phyloP scores from a whole-genome alignment of 1,140 invertebrate genomes.

The Achroia grisella region DNA sequence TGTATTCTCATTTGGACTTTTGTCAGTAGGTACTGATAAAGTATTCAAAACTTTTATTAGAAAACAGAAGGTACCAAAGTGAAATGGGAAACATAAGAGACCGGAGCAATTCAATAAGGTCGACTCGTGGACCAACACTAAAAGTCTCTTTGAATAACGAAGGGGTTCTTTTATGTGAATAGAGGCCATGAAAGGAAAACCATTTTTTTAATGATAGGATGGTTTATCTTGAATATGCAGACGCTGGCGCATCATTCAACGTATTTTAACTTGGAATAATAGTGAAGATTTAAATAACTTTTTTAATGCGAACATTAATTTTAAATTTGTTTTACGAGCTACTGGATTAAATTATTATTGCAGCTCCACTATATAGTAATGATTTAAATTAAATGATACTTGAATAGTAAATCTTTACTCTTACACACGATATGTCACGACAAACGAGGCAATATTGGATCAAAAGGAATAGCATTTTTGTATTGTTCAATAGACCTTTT shows the following conservation, averaged over 20 bases:
- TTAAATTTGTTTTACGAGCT: neutral
- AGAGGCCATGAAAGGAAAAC: conserved; percentile 51
- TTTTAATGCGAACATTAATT: conserved; percentile 35
- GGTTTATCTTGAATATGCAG: conserved; percentile 56
- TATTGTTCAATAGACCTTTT: too few relatives aligned
- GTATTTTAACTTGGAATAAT: conserved; percentile 58
- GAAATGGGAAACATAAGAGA: conserved; percentile 9
- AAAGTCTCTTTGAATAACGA: conserved; percentile 61
- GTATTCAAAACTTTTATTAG: too few relatives aligned
- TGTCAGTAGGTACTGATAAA: too few relatives aligned
- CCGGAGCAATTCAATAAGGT: conserved; percentile 35
- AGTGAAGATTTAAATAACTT: conserved; percentile 4
- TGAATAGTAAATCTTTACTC: too few relatives aligned
- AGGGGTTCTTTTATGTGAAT: conserved; percentile 58
- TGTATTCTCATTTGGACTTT: too few relatives aligned
- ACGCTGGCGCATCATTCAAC: conserved; percentile 53
- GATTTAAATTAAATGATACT: too few relatives aligned
- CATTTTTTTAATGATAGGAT: conserved; percentile 57
- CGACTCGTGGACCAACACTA: conserved; percentile 34
- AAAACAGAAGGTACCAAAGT: too few relatives aligned
- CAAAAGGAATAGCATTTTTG: too few relatives aligned
- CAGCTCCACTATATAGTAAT: too few relatives aligned
- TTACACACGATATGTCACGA: too few relatives aligned
- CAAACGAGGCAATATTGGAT: too few relatives aligned
- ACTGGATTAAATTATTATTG: too few relatives aligned